Percentiles rank a stretch among this genome's conserved stretches.
Conservation (phyloP, 2,888 invertebrate genomes). For the Bombylius discolor region DNA sequence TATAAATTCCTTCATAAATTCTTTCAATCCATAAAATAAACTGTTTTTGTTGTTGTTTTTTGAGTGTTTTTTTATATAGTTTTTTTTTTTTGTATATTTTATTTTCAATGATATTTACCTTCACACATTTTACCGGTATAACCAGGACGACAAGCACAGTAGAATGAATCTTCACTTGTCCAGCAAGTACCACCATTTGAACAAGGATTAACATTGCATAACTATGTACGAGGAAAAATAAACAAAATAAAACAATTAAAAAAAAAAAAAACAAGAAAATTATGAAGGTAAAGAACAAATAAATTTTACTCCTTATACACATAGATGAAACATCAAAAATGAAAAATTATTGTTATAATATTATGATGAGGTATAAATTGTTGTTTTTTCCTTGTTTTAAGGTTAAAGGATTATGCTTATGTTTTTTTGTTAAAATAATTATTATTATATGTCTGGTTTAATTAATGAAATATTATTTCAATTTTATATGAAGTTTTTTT, state of each 20-base stretch:
- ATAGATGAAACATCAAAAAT: no score
- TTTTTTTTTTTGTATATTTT: background rate
- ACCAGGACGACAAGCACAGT: constrained; percentile 68
- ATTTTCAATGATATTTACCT: constrained; percentile 38
- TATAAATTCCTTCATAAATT: no score
- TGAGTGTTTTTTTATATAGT: background rate
- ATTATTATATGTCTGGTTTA: no score
- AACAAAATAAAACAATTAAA: background rate
- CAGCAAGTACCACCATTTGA: constrained; percentile 66
- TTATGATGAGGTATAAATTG: no score
- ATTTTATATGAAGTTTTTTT: no score
- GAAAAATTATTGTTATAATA: no score
- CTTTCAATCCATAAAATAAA: background rate
- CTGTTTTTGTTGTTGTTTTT: background rate
- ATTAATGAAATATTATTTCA: no score
- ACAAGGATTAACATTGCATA: constrained; percentile 60
- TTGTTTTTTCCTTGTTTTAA: no score
- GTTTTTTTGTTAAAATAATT: no score
- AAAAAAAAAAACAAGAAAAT: background rate
- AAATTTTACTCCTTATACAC: no score
- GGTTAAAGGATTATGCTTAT: no score
- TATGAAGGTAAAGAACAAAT: no score
- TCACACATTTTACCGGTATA: constrained; percentile 70
- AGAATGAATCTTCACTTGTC: constrained; percentile 60
- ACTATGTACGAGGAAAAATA: constrained; percentile 33